phyloP scores from a whole-genome alignment of 2,797 vertebrate genomes.

The Bucorvus abyssinicus region DNA sequence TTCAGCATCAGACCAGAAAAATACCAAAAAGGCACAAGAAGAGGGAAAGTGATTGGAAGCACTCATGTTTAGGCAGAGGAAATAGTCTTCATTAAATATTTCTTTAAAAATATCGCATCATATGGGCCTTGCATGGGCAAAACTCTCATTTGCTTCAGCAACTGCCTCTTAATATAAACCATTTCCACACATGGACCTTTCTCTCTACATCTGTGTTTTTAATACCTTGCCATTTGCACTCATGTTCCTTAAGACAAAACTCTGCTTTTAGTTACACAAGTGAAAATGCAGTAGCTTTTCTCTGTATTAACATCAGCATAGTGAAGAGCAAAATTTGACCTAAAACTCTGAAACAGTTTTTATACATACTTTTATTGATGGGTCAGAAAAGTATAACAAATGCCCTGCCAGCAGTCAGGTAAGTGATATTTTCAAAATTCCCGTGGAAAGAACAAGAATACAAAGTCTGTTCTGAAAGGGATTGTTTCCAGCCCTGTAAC shows the following conservation, averaged over 20 bases:
- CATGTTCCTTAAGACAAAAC: slow-evolving; percentile 14
- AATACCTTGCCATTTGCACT: slow-evolving; percentile 47
- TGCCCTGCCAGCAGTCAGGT: neutral
- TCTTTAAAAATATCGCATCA: neutral
- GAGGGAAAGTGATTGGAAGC: neutral
- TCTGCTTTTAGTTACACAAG: slow-evolving; percentile 27
- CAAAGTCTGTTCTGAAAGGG: neutral
- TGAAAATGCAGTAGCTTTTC: slow-evolving; percentile 21
- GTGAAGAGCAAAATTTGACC: neutral
- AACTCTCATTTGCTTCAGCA: neutral
- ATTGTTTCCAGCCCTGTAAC: slow-evolving; percentile 33
- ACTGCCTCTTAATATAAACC: slow-evolving; percentile 18
- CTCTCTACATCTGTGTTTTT: slow-evolving; percentile 31
- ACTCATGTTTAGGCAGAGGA: neutral
- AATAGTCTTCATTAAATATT: neutral
- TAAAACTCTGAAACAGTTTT: neutral
- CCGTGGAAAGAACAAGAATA: neutral
- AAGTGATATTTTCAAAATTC: neutral
- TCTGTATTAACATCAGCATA: neutral
- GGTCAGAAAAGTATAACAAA: neutral
- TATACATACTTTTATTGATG: neutral
- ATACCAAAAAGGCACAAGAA: neutral
- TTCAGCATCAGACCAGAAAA: neutral
- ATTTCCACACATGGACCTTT: slow-evolving; percentile 4
- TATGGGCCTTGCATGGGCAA: neutral